Evolutionary conservation across 2,888 invertebrate genomes (phyloP), one percentile per base, ranked within the genome.

Genomic region (Odiellus spinosus): DNA sequence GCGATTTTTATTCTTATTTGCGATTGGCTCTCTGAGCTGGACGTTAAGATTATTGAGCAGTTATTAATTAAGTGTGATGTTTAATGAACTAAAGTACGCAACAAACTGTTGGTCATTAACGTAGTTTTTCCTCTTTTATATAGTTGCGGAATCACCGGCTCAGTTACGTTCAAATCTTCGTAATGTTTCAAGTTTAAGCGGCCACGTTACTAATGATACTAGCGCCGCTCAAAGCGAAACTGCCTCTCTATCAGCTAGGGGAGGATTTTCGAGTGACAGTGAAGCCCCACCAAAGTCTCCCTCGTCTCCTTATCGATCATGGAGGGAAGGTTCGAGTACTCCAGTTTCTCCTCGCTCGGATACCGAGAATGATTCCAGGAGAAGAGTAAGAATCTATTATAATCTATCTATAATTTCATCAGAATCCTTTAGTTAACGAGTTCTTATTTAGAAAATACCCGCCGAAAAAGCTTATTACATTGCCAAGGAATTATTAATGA

Each of bases 401-500:
- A 14, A 36, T 34, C 11, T 12, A 34, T 34, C n/a, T 12, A 34
- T 12, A 12, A 33, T 11, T 11, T 36, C 2, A 8, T 36, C 15
- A 14, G 5, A 5, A 36, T 36, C 15, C n/a, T 5, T 36, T 6
- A 36, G 15, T 36, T 5, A 34, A 6, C 15, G 15, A 2, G 36
- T 36, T 12, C 2, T 12, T 34, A 12, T 10, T 36, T 36, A 55
- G 55, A 50, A 53, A 49, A 39, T 51, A 21, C 48, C 48, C n/a
- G 35, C 46, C 2, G 51, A 52, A 15, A 50, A 46, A 46, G 44
- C 48, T 6, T 52, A 50, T 46, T 50, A 44, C 36, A 42, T 52
- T 14, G 49, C 52, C 14, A 52, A 52, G 66, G 93, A 95, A 68
- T 72, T 95, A 56, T 73, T 93, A 46, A 90, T 90, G 85, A 93